Evolutionary conservation across 2,797 vertebrate genomes (phyloP).

Genomic region (Acanthopagrus latus): DNA sequence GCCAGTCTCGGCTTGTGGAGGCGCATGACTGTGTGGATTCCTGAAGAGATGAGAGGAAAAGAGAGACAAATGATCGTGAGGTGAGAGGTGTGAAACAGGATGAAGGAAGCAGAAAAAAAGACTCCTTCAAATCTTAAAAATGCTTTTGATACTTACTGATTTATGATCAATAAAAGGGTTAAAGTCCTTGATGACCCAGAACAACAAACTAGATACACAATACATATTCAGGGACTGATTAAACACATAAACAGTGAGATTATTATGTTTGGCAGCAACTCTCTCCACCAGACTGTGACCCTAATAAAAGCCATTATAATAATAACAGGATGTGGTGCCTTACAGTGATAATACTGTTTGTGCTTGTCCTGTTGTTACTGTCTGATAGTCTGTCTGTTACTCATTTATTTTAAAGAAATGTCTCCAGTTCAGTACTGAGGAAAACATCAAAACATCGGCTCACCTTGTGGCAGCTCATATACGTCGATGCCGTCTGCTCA

Average conservation of each 20-base stretch:
- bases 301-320: constrained; percentile 37
- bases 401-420: neutral
- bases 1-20: constrained; percentile 73
- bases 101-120: neutral
- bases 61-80: neutral
- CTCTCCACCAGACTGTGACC: constrained; percentile 23
- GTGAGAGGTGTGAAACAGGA: neutral
- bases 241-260: neutral
- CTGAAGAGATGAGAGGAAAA: constrained; percentile 53
- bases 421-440: neutral
- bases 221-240: neutral
- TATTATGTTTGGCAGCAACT: neutral
- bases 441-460: constrained; percentile 7
- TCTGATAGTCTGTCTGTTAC: neutral
- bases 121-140: neutral
- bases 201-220: neutral
- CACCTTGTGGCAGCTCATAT: constrained; percentile 68
- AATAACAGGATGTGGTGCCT: neutral
- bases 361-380: neutral
- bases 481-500: constrained; percentile 32
- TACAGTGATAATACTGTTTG: neutral
- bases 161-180: neutral
- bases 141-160: neutral
- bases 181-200: neutral
- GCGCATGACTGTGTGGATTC: constrained; percentile 67